Conservation (phyloP, 30 jellyfish, hydroid and myxozoan species). For the Morbakka virulenta region DNA sequence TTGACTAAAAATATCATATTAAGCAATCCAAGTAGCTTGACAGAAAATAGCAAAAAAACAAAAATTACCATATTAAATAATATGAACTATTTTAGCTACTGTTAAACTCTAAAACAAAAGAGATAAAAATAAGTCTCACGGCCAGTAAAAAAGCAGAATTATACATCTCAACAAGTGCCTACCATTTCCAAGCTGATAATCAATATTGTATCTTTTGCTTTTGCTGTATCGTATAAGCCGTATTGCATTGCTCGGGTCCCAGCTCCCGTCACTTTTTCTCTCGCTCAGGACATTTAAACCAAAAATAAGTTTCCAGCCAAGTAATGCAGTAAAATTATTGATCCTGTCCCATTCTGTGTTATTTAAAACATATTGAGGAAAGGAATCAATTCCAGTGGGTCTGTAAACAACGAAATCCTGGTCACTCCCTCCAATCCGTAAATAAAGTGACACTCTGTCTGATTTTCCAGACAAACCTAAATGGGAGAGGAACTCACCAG, state of each 20-base stretch:
- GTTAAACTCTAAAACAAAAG: too few relatives aligned
- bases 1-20: too few relatives aligned
- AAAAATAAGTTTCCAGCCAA: constrained; percentile 75
- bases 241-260: constrained; percentile 77
- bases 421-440: constrained; percentile 73
- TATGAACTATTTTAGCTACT: too few relatives aligned
- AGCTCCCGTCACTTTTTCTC: constrained; percentile 64
- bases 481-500: too few relatives aligned
- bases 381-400: constrained; percentile 16
- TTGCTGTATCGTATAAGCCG: constrained; percentile 47
- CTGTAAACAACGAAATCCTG: constrained; percentile 49
- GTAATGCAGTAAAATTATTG: constrained; percentile 16
- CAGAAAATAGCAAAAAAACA: too few relatives aligned
- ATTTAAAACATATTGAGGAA: constrained; percentile 42
- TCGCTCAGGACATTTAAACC: constrained; percentile 53
- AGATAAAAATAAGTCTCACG: too few relatives aligned
- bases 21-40: too few relatives aligned
- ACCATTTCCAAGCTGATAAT: constrained; percentile 77
- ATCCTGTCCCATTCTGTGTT: constrained; percentile 75
- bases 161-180: background rate
- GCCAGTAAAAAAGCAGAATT: too few relatives aligned
- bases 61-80: too few relatives aligned
- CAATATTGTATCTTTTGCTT: constrained; percentile 52
- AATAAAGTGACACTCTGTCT: too few relatives aligned
- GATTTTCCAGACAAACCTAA: too few relatives aligned